Percentiles rank a stretch among this genome's conserved stretches.
These are phyloP conservation scores for Petrocephalus sullivani DNA, from an alignment of 2,797 vertebrate genomes.

Conservation along the genomic window DNA sequence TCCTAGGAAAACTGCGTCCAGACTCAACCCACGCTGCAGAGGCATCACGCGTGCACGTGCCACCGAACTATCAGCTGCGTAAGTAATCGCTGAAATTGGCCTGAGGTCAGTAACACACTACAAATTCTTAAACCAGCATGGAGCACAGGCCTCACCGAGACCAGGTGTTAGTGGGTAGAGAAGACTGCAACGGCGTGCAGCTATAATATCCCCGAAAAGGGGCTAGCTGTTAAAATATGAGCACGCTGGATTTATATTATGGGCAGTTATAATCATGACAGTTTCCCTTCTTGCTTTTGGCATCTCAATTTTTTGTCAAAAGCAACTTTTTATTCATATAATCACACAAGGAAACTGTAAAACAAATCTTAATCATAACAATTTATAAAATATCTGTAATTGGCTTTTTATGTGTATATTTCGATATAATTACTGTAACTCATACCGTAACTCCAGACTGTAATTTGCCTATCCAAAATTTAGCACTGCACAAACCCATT, in stretches of 20 bases:
- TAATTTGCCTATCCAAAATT: background rate
- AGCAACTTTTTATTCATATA: background rate
- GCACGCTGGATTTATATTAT: background rate
- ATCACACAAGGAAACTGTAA: background rate
- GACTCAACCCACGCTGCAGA: background rate
- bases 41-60: background rate
- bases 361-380: background rate
- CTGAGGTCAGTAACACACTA: background rate
- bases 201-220: background rate
- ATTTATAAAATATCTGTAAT: background rate
- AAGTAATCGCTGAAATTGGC: background rate
- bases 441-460: background rate
- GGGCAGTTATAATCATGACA: background rate
- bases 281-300: background rate
- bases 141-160: background rate
- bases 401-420: background rate
- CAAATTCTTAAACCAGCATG: background rate
- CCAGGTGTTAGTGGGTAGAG: background rate
- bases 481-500: background rate
- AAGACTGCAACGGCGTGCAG: background rate
- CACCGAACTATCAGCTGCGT: background rate
- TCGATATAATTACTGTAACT: background rate
- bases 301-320: background rate
- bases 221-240: background rate
- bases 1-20: slow-evolving; percentile 45